These are phyloP conservation scores for Eurytoma californica DNA, from an alignment of 2,888 invertebrate genomes.

Conservation along the genomic window DNA sequence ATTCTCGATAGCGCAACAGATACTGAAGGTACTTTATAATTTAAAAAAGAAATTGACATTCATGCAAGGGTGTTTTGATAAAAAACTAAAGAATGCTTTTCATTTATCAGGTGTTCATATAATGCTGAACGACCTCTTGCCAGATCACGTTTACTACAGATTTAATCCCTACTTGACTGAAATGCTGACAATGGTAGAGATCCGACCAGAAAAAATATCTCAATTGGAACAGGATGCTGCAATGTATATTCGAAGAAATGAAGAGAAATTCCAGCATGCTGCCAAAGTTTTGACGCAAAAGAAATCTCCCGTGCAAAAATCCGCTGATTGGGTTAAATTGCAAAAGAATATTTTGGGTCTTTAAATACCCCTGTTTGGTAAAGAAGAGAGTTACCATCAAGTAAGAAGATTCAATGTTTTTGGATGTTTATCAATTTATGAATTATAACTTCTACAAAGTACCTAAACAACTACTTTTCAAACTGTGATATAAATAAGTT, in stretches of 20 bases:
- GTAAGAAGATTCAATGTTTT: neutral
- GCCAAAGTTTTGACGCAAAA: conserved; percentile 75
- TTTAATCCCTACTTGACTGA: conserved; percentile 92
- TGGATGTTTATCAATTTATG: conserved; percentile 7
- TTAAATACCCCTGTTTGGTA: conserved; percentile 55
- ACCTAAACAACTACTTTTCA: conserved; percentile 9
- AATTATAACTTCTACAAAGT: conserved; percentile 1
- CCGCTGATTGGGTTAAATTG: conserved; percentile 75
- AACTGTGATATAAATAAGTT: conserved; percentile 27
- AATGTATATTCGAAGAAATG: conserved; percentile 88
- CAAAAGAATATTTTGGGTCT: conserved; percentile 71
- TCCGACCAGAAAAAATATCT: conserved; percentile 82
- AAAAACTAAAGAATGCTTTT: conserved; percentile 34
- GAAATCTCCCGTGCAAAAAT: conserved; percentile 73
- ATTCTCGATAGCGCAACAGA: conserved; percentile 91
- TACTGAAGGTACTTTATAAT: conserved; percentile 81
- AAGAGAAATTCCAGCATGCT: conserved; percentile 84
- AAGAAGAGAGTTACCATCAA: conserved; percentile 9
- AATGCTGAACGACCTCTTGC: conserved; percentile 85
- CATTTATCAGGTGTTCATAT: conserved; percentile 83
- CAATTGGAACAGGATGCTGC: conserved; percentile 85
- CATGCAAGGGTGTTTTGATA: too few relatives aligned
- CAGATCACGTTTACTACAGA: conserved; percentile 85
- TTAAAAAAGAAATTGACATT: neutral
- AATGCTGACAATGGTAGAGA: conserved; percentile 88